These are phyloP conservation scores for Caenorhabditis angaria DNA, from an alignment of 2,888 invertebrate species.

Conservation along the genomic window DNA sequence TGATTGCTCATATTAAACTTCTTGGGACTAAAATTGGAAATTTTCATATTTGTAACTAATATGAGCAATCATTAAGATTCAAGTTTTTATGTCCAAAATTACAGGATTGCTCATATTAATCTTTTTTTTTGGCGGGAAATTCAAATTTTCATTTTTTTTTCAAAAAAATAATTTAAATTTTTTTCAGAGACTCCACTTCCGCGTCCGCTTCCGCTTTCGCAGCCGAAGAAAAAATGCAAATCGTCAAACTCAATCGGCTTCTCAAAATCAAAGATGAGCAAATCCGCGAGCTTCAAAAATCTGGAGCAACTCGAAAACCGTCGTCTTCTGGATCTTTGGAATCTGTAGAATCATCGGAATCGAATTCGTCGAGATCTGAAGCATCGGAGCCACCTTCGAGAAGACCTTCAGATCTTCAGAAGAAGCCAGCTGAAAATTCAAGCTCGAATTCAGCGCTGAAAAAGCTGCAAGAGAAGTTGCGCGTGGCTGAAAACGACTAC, in stretches of 20 bases:
- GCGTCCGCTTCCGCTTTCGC: no score
- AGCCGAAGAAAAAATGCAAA: constrained; percentile 54
- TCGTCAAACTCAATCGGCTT: constrained; percentile 55
- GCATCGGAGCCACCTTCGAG: not conserved
- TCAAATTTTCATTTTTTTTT: no score
- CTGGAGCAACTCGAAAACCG: not conserved
- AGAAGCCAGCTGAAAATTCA: not conserved
- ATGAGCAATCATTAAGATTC: no score
- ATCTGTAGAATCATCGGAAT: constrained; percentile 18
- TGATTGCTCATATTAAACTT: no score
- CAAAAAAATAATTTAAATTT: no score
- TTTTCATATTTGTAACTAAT: no score
- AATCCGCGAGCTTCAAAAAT: constrained; percentile 45
- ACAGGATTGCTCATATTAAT: no score
- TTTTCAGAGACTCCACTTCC: not conserved
- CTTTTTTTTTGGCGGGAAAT: not conserved
- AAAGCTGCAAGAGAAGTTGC: constrained; percentile 25
- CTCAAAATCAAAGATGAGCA: constrained; percentile 51
- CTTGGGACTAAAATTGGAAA: no score
- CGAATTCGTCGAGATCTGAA: constrained; percentile 20
- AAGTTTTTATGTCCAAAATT: no score
- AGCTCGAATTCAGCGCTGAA: not conserved
- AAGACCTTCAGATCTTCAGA: not conserved
- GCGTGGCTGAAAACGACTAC: constrained; percentile 44
- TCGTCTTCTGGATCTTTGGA: not conserved